A percentile compares a stretch with the other conserved stretches of the same genome.
Conservation (phyloP, 2,888 invertebrate species). For the Ecdyonurus torrentis region DNA sequence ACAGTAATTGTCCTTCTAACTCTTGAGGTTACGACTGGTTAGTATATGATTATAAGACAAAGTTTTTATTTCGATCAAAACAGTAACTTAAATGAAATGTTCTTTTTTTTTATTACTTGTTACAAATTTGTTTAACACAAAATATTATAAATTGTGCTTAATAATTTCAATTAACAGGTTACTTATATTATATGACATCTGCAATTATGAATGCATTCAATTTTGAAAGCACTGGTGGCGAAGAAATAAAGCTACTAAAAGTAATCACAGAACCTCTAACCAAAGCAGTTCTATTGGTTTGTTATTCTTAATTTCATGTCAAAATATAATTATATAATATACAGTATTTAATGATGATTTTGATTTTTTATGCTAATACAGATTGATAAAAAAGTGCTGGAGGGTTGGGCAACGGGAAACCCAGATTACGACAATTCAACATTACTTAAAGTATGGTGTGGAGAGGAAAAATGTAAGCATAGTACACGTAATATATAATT, state of each 20-base stretch:
- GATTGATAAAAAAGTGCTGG: constrained; percentile 26
- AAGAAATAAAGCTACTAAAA: constrained; percentile 23
- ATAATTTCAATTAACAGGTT: not conserved
- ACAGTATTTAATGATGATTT: too few species aligned
- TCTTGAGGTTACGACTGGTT: constrained; percentile 26
- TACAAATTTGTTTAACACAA: too few species aligned
- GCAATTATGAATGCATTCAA: not conserved
- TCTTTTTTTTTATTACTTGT: too few species aligned
- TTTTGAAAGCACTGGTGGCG: not conserved
- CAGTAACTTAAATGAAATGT: not conserved
- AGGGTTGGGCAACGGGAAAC: constrained; percentile 24
- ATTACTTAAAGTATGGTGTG: constrained; percentile 15
- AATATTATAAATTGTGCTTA: not conserved
- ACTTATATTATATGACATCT: not conserved
- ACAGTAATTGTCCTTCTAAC: constrained; percentile 31
- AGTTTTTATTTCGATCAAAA: not conserved
- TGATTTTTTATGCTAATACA: constrained; percentile 16
- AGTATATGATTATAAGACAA: constrained; percentile 1
- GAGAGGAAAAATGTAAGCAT: not conserved
- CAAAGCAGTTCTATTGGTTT: constrained; percentile 24
- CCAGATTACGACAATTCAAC: constrained; percentile 19
- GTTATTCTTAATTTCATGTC: not conserved
- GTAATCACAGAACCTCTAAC: constrained; percentile 28
- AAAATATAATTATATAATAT: too few species aligned
- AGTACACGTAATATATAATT: not conserved